Conservation (phyloP, 1,140 invertebrate genomes). For the Papilio dardanus region DNA sequence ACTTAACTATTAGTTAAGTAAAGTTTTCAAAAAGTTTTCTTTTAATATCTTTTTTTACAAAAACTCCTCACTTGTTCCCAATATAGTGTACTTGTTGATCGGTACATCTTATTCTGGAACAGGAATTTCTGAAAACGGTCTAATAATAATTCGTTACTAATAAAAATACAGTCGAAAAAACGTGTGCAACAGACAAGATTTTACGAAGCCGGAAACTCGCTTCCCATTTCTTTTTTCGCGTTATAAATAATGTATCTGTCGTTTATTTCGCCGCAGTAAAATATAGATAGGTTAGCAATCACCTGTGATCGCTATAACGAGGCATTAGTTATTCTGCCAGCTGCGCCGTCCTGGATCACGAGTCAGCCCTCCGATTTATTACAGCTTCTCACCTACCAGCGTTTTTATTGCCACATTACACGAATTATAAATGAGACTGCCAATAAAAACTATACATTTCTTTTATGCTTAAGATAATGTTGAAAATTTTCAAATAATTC, state of each 20-base stretch:
- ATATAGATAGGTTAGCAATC: not conserved
- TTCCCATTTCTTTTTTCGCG: not conserved
- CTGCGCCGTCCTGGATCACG: conserved; percentile 12
- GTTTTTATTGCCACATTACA: conserved; percentile 19
- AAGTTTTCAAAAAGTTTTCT: not conserved
- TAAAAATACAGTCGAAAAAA: too few relatives aligned
- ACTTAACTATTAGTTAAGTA: not conserved
- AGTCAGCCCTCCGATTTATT: conserved; percentile 4
- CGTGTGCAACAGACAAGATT: too few relatives aligned
- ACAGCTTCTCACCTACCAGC: conserved; percentile 3
- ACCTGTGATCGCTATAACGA: not conserved
- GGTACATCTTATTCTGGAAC: too few relatives aligned
- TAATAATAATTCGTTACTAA: too few relatives aligned
- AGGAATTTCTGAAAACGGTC: too few relatives aligned
- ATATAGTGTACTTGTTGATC: too few relatives aligned
- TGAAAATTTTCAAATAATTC: not conserved
- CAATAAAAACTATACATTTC: not conserved
- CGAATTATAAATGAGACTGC: not conserved
- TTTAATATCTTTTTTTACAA: too few relatives aligned
- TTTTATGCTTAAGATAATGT: not conserved
- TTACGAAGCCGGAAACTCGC: not conserved
- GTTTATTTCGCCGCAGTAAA: not conserved
- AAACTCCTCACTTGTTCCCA: too few relatives aligned
- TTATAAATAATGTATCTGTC: not conserved
- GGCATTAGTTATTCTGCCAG: conserved; percentile 12